Percentiles rank a stretch among this genome's conserved stretches.
Conservation (phyloP, 1,140 invertebrate genomes). For the Leptinotarsa lineolata region DNA sequence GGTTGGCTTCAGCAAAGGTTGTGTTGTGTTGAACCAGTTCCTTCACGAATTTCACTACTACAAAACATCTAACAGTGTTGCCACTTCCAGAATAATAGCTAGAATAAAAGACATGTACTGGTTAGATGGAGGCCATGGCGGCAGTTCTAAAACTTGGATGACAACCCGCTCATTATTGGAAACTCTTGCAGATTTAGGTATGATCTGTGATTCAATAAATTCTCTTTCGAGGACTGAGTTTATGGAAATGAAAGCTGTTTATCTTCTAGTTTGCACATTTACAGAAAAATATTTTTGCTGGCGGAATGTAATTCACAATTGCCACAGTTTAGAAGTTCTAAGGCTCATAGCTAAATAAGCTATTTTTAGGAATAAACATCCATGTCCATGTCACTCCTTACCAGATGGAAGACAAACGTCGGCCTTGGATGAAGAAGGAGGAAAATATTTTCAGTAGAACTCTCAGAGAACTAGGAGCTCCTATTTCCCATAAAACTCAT, state of each 20-base stretch:
- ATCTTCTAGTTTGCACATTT: no score
- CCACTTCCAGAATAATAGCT: constrained; percentile 62
- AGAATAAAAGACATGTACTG: constrained; percentile 78
- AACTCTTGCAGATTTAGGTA: constrained; percentile 69
- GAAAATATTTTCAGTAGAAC: constrained; percentile 74
- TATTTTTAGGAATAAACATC: constrained; percentile 65
- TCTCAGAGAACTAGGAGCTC: constrained; percentile 67
- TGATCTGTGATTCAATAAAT: constrained; percentile 28
- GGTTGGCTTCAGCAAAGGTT: constrained; percentile 90
- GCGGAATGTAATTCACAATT: no score
- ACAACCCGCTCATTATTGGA: constrained; percentile 72
- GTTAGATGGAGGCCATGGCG: constrained; percentile 86
- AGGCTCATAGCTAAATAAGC: no score
- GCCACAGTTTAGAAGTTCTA: no score
- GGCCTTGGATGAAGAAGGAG: constrained; percentile 82
- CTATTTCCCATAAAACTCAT: constrained; percentile 66
- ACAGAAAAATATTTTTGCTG: no score
- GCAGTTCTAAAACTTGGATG: constrained; percentile 83
- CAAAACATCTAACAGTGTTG: constrained; percentile 60
- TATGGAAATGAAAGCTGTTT: no score
- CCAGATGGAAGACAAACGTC: constrained; percentile 73
- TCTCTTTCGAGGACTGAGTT: no score
- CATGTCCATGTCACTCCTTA: constrained; percentile 84
- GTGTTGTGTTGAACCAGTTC: constrained; percentile 88
- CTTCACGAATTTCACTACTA: constrained; percentile 81